These are phyloP conservation scores for Dasysyrphus albostriatus DNA, from an alignment of 2,888 invertebrate species.

Conservation along the genomic window DNA sequence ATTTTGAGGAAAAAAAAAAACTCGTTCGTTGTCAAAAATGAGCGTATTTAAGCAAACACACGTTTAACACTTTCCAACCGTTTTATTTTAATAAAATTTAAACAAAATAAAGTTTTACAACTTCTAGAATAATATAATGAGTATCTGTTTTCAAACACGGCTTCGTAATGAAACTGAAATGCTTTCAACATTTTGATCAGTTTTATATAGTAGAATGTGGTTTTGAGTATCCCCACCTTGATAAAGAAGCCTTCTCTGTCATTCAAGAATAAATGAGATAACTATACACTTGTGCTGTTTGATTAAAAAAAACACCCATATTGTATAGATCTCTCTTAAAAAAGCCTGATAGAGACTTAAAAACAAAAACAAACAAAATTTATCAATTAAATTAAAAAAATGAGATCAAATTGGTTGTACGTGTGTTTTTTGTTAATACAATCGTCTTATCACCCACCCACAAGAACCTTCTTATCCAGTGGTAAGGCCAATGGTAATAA, in stretches of 20 bases:
- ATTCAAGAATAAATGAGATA: constrained; percentile 59
- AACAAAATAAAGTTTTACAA: background rate
- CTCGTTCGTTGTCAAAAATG: background rate
- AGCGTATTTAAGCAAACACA: background rate
- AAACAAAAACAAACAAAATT: constrained; percentile 31
- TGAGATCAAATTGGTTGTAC: constrained; percentile 15
- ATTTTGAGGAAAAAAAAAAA: background rate
- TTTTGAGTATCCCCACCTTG: constrained; percentile 45
- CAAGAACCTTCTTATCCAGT: constrained; percentile 43
- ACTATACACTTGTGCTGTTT: background rate
- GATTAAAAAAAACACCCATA: constrained; percentile 1
- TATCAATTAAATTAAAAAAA: constrained; percentile 1
- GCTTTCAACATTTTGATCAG: constrained; percentile 52
- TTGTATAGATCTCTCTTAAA: constrained; percentile 21
- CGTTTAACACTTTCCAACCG: background rate
- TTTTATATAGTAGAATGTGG: constrained; percentile 59
- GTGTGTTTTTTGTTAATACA: background rate
- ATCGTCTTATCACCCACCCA: constrained; percentile 59
- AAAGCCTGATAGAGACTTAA: constrained; percentile 43
- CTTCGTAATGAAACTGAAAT: constrained; percentile 65
- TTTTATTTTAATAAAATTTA: background rate
- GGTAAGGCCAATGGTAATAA: background rate
- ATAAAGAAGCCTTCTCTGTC: constrained; percentile 38
- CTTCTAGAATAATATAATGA: background rate
- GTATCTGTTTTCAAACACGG: constrained; percentile 60